Evolutionary conservation across 2,888 invertebrate species (phyloP).

Genomic region (Cerastis leucographa): DNA sequence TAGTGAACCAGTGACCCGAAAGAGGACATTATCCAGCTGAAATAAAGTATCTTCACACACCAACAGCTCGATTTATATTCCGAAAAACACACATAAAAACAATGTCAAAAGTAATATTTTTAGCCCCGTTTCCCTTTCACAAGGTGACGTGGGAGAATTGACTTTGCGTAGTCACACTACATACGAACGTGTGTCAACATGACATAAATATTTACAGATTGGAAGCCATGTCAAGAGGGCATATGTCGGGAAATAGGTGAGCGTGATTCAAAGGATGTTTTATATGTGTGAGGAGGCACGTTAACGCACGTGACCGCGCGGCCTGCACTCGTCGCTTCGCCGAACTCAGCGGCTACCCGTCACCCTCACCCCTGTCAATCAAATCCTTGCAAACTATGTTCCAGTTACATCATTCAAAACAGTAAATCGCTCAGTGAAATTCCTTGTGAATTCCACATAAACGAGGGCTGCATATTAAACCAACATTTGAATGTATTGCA

Average conservation of each 20-base stretch:
- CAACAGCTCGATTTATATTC: conserved; percentile 35
- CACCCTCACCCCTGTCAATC: conserved; percentile 81
- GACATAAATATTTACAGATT: conserved; percentile 68
- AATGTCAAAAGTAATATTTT: conserved; percentile 58
- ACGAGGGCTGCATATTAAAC: conserved; percentile 48
- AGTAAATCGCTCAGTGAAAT: conserved; percentile 60
- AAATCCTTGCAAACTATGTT: conserved; percentile 75
- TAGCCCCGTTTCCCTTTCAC: conserved; percentile 47
- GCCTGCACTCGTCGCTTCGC: conserved; percentile 46
- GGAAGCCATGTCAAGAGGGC: conserved; percentile 70
- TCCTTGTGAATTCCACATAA: conserved; percentile 52
- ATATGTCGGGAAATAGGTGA: conserved; percentile 77
- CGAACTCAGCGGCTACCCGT: conserved; percentile 51
- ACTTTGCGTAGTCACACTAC: conserved; percentile 59
- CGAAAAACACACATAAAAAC: conserved; percentile 52
- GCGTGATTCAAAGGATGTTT: conserved; percentile 74
- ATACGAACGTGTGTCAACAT: conserved; percentile 58
- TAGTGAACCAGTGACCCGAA: conserved; percentile 31
- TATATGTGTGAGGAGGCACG: conserved; percentile 60
- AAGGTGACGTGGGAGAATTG: conserved; percentile 52
- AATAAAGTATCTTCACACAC: conserved; percentile 32
- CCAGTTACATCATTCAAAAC: conserved; percentile 74
- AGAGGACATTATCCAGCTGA: conserved; percentile 21
- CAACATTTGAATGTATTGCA: conserved; percentile 47
- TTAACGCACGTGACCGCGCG: conserved; percentile 67